A percentile compares a stretch with the other conserved stretches of the same genome.
Conservation (phyloP, 2,888 invertebrate genomes). For the Napeogenes sylphis region DNA sequence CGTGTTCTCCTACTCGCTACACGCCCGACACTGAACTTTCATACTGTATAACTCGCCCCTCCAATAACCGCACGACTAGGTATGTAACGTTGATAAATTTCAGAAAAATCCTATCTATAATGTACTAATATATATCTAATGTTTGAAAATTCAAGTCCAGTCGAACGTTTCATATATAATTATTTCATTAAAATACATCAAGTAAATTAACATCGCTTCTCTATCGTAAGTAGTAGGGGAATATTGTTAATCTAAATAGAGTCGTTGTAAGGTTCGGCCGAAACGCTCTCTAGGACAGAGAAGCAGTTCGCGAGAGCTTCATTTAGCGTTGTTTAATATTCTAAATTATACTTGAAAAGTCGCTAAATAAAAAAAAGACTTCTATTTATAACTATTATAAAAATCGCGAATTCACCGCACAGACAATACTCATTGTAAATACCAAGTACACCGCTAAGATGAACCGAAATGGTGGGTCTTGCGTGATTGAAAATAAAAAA, state of each 20-base stretch:
- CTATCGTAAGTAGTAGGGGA: constrained; percentile 7
- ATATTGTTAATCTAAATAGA: constrained; percentile 16
- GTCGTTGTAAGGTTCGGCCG: constrained; percentile 22
- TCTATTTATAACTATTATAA: too few species aligned
- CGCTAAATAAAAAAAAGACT: constrained; percentile 8
- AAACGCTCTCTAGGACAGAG: too few species aligned
- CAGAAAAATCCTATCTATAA: constrained; percentile 72
- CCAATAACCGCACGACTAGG: constrained; percentile 51
- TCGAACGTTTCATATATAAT: constrained; percentile 26
- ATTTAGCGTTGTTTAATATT: constrained; percentile 17
- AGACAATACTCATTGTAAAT: neutral
- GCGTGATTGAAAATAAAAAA: too few species aligned
- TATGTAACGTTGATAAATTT: constrained; percentile 75
- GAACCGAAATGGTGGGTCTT: too few species aligned
- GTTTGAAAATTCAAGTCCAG: constrained; percentile 31
- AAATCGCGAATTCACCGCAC: neutral
- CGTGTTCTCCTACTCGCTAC: constrained; percentile 28
- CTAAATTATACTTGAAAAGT: constrained; percentile 1
- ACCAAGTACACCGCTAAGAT: neutral
- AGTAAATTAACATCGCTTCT: constrained; percentile 14
- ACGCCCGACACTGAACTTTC: neutral
- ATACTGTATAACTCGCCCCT: constrained; percentile 5
- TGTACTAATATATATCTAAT: constrained; percentile 39
- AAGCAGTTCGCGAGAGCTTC: neutral
- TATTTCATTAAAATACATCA: constrained; percentile 9